Base-by-base conservation (phyloP, 2,797 vertebrate genomes). In the Microcaecilia unicolor region DNA sequence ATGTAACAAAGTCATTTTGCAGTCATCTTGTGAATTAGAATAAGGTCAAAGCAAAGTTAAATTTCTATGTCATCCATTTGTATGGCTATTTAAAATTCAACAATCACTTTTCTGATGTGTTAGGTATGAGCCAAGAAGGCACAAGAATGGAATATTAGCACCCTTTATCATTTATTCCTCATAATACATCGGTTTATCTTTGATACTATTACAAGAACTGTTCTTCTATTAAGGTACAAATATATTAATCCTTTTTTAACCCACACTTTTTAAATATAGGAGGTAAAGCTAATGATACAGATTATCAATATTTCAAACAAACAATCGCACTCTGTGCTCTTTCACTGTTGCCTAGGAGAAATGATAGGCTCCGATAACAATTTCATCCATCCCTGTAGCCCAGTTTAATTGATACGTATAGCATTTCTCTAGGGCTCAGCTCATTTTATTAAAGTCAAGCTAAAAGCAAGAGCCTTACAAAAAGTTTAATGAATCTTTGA, bases 121-220 rank as follows among this genome's bases (percentile, higher is more conserved):
- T 86, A 92, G 89, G 90, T 92, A 90, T 92, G 88, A 81, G 85
- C 83, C 84, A 88, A 90, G 85, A 80, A 89, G 85, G 81, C 81
- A 74, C 81, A 85, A 79, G 78, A 84, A 86, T 58, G 70, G 81
- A 74, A 80, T 75, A 83, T 80, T 82, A 81, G 83, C 76, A 20
- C 71, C 69, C 76, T 82, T 78, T 76, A 85, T 84, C 79, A 82
- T 83, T 84, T 77, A 76, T 67, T 77, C 65, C 77, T 82, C n/a
- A n/a, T n/a, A 83, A 84, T 81, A 76, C 59, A 70, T 72, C 70
- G 79, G 70, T 78, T 84, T 85, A 83, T 85, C 81, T 83, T 80
- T 76, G 74, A 80, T 80, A 81, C 66, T 67, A 79, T 79, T 80
- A 81, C 52, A 76, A 76, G 78, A 81, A 81, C 74, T n/a, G 15